Conservation (phyloP, 1,140 invertebrate genomes). For the Drosophila sp. region DNA sequence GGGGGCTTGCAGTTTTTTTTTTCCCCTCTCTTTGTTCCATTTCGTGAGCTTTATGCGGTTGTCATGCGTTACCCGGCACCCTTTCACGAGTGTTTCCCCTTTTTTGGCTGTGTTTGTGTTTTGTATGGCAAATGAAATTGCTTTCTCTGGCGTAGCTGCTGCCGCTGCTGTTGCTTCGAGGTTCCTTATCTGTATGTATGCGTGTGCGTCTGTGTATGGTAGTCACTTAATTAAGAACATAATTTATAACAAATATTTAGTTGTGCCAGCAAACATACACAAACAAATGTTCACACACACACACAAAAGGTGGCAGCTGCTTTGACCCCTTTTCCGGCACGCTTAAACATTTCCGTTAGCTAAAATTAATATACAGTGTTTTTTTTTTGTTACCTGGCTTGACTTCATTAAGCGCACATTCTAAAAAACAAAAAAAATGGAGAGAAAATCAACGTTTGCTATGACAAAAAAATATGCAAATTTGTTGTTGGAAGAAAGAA, state of each 20-base stretch:
- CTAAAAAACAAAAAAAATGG: slow-evolving; percentile 33
- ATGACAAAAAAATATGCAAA: slow-evolving; percentile 71
- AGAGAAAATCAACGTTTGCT: slow-evolving; percentile 41
- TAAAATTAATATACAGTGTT: slow-evolving; percentile 36
- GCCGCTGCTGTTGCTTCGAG: slow-evolving; percentile 26
- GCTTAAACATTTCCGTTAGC: slow-evolving; percentile 44
- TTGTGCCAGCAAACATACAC: slow-evolving; percentile 50
- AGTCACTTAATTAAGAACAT: slow-evolving; percentile 78
- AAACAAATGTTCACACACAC: slow-evolving; percentile 12
- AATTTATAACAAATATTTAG: slow-evolving; percentile 81
- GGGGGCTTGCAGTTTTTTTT: slow-evolving; percentile 53
- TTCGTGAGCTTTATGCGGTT: slow-evolving; percentile 52
- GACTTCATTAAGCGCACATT: slow-evolving; percentile 70
- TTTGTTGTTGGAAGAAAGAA: slow-evolving; percentile 33
- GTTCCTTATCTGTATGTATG: slow-evolving; percentile 31
- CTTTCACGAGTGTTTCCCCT: neutral
- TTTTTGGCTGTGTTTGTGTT: slow-evolving; percentile 29
- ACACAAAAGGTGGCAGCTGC: slow-evolving; percentile 19
- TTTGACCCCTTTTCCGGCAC: neutral
- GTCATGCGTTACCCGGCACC: slow-evolving; percentile 44
- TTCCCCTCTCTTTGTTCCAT: slow-evolving; percentile 13
- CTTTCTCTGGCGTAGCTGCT: slow-evolving; percentile 15
- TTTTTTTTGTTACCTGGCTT: slow-evolving; percentile 39
- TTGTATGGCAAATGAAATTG: slow-evolving; percentile 43
- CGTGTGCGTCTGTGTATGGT: slow-evolving; percentile 35